Evolutionary conservation across 2,888 invertebrate species (phyloP).

Genomic region (Blastobasis adustella): DNA sequence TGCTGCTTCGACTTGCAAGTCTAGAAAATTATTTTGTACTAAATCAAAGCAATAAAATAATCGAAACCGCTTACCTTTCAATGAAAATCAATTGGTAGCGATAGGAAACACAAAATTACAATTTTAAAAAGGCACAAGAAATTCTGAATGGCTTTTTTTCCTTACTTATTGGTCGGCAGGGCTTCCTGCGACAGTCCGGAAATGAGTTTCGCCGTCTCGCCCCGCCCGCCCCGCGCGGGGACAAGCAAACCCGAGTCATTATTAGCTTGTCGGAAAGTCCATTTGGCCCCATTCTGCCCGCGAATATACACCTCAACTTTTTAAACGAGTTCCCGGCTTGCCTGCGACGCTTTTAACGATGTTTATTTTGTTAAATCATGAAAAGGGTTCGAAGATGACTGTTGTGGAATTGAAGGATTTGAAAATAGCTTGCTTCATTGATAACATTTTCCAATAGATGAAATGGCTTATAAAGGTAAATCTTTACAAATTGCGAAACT

Average conservation of each 20-base stretch:
- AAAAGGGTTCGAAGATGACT: constrained; percentile 1
- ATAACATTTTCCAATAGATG: not conserved
- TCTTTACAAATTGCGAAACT: not conserved
- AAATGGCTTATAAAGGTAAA: not conserved
- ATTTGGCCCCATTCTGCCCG: constrained; percentile 31
- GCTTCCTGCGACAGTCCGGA: constrained; percentile 60
- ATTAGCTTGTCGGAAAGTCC: constrained; percentile 46
- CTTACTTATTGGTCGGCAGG: constrained; percentile 55
- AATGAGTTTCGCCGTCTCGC: constrained; percentile 58
- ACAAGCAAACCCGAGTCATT: constrained; percentile 53
- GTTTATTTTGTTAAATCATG: constrained; percentile 7
- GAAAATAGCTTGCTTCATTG: not conserved
- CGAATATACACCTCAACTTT: constrained; percentile 23
- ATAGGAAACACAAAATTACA: constrained; percentile 46
- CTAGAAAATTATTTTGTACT: too few species aligned
- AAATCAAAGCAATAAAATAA: too few species aligned
- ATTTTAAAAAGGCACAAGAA: constrained; percentile 35
- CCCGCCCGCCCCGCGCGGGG: constrained; percentile 23
- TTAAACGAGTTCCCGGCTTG: constrained; percentile 19
- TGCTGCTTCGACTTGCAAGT: too few species aligned
- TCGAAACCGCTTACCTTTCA: too few species aligned
- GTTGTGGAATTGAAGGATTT: not conserved
- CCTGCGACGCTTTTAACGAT: constrained; percentile 1
- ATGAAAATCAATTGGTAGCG: not conserved
- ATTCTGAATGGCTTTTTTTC: constrained; percentile 58